These are phyloP conservation scores for Cremastinae sp. DNA, from an alignment of 2,888 invertebrate genomes.

Conservation along the genomic window DNA sequence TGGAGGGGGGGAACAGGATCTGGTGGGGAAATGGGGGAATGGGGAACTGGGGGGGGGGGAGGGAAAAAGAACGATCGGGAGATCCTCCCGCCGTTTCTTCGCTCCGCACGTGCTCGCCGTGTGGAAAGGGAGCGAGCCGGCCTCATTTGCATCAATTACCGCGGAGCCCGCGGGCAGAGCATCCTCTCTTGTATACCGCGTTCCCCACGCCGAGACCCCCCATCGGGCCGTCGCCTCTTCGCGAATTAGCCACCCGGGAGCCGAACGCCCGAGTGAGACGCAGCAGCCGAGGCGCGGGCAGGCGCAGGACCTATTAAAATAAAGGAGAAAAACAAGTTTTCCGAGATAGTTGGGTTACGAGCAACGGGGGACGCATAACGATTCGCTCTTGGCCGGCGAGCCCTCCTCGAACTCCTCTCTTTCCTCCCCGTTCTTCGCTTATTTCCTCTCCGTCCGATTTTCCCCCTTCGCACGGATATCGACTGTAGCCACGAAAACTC, in stretches of 20 bases:
- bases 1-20: too few relatives aligned
- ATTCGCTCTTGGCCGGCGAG: conserved; percentile 62
- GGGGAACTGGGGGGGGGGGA: neutral
- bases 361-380: conserved; percentile 78
- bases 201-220: too few relatives aligned
- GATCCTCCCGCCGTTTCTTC: conserved; percentile 54
- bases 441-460: neutral
- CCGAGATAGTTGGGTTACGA: conserved; percentile 78
- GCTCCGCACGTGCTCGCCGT: conserved; percentile 50
- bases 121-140: conserved; percentile 45
- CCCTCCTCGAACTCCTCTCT: conserved; percentile 17
- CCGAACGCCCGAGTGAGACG: conserved; percentile 61
- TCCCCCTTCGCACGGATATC: neutral
- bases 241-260: conserved; percentile 75
- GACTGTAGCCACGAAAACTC: neutral
- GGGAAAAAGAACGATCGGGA: conserved; percentile 30
- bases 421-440: conserved; percentile 5
- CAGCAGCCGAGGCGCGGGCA: too few relatives aligned
- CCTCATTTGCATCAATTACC: conserved; percentile 78
- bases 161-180: conserved; percentile 70
- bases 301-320: conserved; percentile 74
- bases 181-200: conserved; percentile 69
- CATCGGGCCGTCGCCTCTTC: conserved; percentile 51
- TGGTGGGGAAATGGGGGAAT: too few relatives aligned
- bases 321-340: conserved; percentile 77